Percentiles rank a stretch among this genome's conserved stretches.
Evolutionary conservation across 1,140 invertebrate species (phyloP).

Genomic region (Brachionus manjavacas): DNA sequence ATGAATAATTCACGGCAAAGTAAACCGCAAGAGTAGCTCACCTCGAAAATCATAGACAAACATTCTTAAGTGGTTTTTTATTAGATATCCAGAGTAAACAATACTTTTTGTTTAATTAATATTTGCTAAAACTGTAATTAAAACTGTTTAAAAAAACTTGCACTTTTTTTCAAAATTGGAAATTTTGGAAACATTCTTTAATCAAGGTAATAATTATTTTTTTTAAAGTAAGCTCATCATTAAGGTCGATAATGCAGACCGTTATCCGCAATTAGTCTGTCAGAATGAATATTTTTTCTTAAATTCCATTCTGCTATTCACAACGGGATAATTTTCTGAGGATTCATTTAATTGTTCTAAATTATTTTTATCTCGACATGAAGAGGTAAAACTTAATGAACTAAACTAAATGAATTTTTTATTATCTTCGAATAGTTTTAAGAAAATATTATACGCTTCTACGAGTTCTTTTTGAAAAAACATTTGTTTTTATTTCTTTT

Average conservation of each 20-base stretch:
- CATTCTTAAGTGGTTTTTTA: slow-evolving; percentile 32
- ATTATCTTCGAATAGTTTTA: slow-evolving; percentile 20
- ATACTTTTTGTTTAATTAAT: slow-evolving; percentile 3
- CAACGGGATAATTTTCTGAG: slow-evolving; percentile 28
- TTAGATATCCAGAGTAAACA: neutral
- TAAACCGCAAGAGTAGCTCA: neutral
- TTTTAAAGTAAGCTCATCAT: slow-evolving; percentile 4
- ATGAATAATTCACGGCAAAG: slow-evolving; percentile 28
- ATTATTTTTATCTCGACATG: neutral
- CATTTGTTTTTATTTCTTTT: slow-evolving; percentile 31
- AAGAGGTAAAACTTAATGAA: slow-evolving; percentile 29
- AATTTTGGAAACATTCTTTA: neutral
- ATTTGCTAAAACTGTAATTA: slow-evolving; percentile 2
- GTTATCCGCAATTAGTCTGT: slow-evolving; percentile 14
- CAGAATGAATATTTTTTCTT: neutral
- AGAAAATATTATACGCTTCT: slow-evolving; percentile 28
- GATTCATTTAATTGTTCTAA: slow-evolving; percentile 37
- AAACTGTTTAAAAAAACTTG: slow-evolving; percentile 1
- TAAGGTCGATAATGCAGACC: neutral
- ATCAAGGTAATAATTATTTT: slow-evolving; percentile 17
- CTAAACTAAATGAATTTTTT: neutral
- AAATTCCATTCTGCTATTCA: slow-evolving; percentile 20
- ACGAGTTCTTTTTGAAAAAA: neutral
- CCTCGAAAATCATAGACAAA: neutral
- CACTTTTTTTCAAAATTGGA: neutral